Conservation (phyloP, 2,888 invertebrate species). For the Spatulosminthurus flaviceps region DNA sequence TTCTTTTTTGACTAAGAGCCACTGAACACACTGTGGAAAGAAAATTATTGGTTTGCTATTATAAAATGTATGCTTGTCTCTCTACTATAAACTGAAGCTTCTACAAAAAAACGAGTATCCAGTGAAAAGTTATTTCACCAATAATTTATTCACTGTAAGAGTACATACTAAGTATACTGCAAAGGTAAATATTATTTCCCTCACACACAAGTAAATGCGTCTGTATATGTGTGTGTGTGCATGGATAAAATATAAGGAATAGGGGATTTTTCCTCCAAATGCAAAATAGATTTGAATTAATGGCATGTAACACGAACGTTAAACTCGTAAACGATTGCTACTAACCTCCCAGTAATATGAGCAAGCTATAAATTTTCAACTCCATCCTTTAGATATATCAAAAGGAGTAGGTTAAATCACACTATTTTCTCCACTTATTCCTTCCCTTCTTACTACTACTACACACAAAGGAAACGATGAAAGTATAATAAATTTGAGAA, state of each 20-base stretch:
- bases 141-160: too few relatives aligned
- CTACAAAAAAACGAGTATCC: too few relatives aligned
- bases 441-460: neutral
- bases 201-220: too few relatives aligned
- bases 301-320: neutral
- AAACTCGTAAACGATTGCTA: neutral
- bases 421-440: neutral
- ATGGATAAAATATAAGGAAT: too few relatives aligned
- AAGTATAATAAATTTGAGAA: neutral
- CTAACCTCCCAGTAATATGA: constrained; percentile 31
- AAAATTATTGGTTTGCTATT: neutral
- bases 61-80: constrained; percentile 48
- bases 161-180: too few relatives aligned
- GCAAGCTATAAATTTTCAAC: constrained; percentile 18
- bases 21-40: constrained; percentile 10
- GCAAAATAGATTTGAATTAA: neutral
- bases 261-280: constrained; percentile 47
- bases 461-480: neutral
- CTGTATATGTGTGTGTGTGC: too few relatives aligned
- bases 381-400: constrained; percentile 18
- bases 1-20: neutral
- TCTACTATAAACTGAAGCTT: too few relatives aligned
- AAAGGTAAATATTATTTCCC: too few relatives aligned
- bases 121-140: too few relatives aligned
- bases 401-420: neutral